A percentile compares a stretch with the other conserved stretches of the same genome.
These are phyloP conservation scores for Corythaixoides concolor DNA, from an alignment of 2,113 vertebrate species.

Conservation along the genomic window DNA sequence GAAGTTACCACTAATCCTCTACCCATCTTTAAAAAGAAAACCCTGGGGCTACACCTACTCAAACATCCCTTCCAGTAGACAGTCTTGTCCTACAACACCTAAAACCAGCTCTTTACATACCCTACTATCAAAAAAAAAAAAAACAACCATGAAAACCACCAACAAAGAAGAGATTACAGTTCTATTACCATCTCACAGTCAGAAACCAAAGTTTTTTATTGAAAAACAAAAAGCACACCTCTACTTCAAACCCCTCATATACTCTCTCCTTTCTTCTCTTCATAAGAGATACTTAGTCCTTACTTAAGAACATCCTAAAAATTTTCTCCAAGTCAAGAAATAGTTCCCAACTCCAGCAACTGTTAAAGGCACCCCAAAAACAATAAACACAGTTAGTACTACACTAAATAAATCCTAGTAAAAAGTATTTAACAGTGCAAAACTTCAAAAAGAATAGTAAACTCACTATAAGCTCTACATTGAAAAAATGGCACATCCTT, in stretches of 20 bases:
- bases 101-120: accelerated
- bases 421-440: neutral
- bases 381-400: neutral
- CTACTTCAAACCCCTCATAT: neutral
- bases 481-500: accelerated
- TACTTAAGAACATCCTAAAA: neutral
- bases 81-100: neutral
- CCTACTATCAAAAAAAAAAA: neutral
- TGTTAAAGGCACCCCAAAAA: neutral
- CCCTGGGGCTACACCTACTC: neutral
- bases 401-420: neutral
- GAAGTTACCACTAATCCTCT: neutral
- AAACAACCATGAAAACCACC: neutral
- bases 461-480: neutral
- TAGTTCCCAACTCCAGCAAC: neutral
- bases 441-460: neutral
- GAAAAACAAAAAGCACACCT: neutral
- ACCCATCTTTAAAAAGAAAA: neutral
- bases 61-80: neutral
- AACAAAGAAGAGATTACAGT: neutral
- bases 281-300: neutral
- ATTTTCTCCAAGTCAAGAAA: neutral
- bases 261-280: neutral
- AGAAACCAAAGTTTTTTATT: neutral
- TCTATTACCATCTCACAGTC: neutral